These are phyloP conservation scores for Drosophila longiperda DNA, from an alignment of 2,888 invertebrate genomes.

Conservation along the genomic window DNA sequence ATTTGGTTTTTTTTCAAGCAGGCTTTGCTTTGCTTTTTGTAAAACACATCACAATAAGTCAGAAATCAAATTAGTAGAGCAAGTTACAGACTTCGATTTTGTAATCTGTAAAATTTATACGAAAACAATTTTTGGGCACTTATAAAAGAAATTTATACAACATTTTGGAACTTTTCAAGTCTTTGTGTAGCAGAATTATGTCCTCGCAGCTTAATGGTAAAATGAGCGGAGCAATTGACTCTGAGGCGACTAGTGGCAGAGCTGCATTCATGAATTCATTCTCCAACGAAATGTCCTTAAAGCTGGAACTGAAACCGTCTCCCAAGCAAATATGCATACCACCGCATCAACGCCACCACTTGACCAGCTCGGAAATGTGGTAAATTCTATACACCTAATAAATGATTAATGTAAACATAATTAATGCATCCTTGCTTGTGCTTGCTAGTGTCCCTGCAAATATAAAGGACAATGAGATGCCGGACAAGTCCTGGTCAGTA, in stretches of 20 bases:
- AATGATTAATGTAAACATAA: not conserved
- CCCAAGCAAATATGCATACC: conserved; percentile 68
- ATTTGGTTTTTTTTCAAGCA: conserved; percentile 6
- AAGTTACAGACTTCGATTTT: conserved; percentile 38
- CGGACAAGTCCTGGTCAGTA: conserved; percentile 73
- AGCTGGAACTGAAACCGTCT: conserved; percentile 59
- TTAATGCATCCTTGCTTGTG: not conserved
- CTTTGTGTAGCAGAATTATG: conserved; percentile 28
- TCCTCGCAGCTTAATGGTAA: conserved; percentile 29
- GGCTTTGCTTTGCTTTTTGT: conserved; percentile 19
- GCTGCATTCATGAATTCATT: conserved; percentile 18
- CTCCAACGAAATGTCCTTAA: conserved; percentile 32
- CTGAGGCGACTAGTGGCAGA: conserved; percentile 17
- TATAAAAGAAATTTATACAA: conserved; percentile 32
- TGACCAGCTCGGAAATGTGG: conserved; percentile 52
- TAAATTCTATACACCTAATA: conserved; percentile 2
- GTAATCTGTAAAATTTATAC: conserved; percentile 35
- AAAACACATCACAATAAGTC: not conserved
- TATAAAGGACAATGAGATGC: conserved; percentile 47
- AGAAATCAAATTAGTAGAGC: conserved; percentile 33
- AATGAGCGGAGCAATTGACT: conserved; percentile 33
- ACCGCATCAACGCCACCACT: conserved; percentile 43
- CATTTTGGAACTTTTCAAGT: conserved; percentile 21
- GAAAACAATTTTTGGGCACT: conserved; percentile 40
- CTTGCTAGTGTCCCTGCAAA: conserved; percentile 27